Evolutionary conservation across 2,113 vertebrate genomes (phyloP).

Genomic region (Macroglossus sobrinus): DNA sequence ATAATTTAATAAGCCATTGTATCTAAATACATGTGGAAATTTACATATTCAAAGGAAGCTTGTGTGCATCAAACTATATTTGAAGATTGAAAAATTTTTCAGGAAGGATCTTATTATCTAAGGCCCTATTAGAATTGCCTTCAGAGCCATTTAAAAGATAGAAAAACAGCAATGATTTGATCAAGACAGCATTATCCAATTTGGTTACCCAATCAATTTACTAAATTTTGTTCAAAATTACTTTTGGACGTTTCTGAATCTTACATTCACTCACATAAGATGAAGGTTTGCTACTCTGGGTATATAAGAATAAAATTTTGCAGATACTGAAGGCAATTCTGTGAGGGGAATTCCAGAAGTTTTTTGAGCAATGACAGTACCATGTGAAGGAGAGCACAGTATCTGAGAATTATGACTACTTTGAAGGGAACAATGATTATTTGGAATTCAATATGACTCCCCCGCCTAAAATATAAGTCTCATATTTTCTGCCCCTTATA

Average conservation of each 20-base stretch:
- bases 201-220: neutral
- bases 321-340: neutral
- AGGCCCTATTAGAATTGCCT: neutral
- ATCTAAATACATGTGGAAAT: neutral
- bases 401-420: neutral
- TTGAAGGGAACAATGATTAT: neutral
- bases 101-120: neutral
- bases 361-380: neutral
- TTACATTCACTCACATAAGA: neutral
- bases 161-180: slow-evolving; percentile 11
- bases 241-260: neutral
- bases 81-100: neutral
- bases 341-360: neutral
- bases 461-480: neutral
- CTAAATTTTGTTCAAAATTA: neutral
- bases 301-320: neutral
- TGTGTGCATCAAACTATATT: neutral
- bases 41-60: neutral
- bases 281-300: neutral
- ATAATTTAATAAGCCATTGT: neutral
- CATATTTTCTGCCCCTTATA: neutral
- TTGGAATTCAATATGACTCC: neutral
- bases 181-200: neutral
- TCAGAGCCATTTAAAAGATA: neutral
- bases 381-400: neutral